Evolutionary conservation across 2,888 invertebrate species (phyloP), one percentile per base, ranked within the genome.

Genomic region (Drosophila helvetica): DNA sequence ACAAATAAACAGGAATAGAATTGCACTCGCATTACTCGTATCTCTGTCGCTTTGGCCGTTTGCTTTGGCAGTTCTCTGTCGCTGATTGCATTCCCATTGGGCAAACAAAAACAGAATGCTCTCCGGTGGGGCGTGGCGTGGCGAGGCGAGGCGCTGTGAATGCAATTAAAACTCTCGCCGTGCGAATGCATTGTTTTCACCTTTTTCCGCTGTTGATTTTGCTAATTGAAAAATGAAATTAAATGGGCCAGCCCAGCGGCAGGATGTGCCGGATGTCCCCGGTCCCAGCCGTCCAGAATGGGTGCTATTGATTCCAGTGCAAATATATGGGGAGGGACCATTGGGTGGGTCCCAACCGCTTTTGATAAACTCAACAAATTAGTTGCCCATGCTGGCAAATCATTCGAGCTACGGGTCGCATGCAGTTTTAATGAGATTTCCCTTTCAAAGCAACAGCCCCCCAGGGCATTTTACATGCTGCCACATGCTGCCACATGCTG

Each of bases 221-320:
- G 46, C 80, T 78, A 80, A 79, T 79, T 79, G 72, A 78, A 79
- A 79, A 80, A 79, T 80, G 46, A 57, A 80, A 72, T 70, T 74
- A 56, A 27, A 80, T 60, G 60, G 62, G 63, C 38, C 38, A 38
- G 38, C 38, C 38, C 38, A 38, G 38, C 38, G 38, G 38, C 38
- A 38, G 38, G n/a, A n/a, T 38, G 38, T 38, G 7, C 38, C 38
- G 38, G 15, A n/a, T 38, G 38, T 38, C 38, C 12, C 56, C n/a
- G 56, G 57, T 53, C 55, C 47, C 46, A 56, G 47, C 58, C 52
- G 22, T 55, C 46, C 54, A 43, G 53, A 59, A 74, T 70, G 53
- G 62, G 48, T 58, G 53, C 66, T 67, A 61, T 38, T 38, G 58
- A 46, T 33, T 15, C n/a, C 38, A 38, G 7, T 7, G 15, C 38